Base-by-base conservation (phyloP, 30 jellyfish, hydroid and myxozoan genomes). In the Mastigias papua region DNA sequence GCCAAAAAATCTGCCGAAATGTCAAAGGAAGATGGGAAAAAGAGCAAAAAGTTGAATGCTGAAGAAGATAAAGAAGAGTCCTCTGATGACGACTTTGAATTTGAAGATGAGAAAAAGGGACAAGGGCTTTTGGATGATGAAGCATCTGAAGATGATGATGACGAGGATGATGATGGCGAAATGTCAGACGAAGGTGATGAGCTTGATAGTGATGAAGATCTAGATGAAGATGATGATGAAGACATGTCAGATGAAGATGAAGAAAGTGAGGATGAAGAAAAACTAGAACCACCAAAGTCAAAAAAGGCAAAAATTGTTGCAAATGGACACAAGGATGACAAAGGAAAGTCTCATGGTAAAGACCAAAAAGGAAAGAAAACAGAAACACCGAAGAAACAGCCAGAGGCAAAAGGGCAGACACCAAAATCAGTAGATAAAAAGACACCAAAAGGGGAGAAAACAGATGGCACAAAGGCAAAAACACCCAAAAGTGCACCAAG, bases 171-270 rank as follows among this genome's bases (percentile, higher is more conserved):
- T n/a, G 91, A 88, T 31, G 75, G 35, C 76, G 91, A 68, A 19
- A 69, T 76, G 29, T 88, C 76, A 37, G 97, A 89, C 33, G 97
- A 78, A 31, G 97, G 80, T 26, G 97, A 89, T 54, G 94, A 70
- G 25, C 84, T 30, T 64, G 91, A 62, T 66, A 66, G 75, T 15
- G 96, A 88, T 50, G 88, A 68, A 10, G 96, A 78, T 65, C 64
- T 22, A 0, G 95, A 86, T 7, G 86, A 58, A 29, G 95, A 86
- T 7, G 83, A 64, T 61, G 91, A 82, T 20, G 95, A 86, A 30
- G 95, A 86, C 22, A 68, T 11, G 25, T 62, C 27, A 69, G 88
- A 69, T 51, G 88, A 72, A 9, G 85, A 74, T 11, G 87, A 70
- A 7, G 93, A 84, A 23, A 63, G 42, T 49, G 70, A 54, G 17